A percentile compares a stretch with the other conserved stretches of the same genome.
phyloP scores from a whole-genome alignment of 2,888 invertebrate species.

The Ectropis crepuscularia region DNA sequence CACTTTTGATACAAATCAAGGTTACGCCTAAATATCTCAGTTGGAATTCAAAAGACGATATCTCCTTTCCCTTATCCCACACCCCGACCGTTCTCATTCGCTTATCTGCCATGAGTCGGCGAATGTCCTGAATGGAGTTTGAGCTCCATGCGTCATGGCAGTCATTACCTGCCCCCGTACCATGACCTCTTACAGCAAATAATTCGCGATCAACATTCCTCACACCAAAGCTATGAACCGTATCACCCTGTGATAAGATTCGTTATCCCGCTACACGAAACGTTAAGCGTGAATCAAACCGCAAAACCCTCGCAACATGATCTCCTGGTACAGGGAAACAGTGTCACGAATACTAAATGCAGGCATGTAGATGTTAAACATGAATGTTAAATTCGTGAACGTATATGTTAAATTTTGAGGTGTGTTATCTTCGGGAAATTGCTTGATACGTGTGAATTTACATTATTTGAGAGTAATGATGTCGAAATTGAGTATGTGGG shows the following conservation, averaged over 20 bases:
- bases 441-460: slow-evolving; percentile 19
- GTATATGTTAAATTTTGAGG: slow-evolving; percentile 19
- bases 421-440: slow-evolving; percentile 23
- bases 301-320: too few species aligned
- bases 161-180: slow-evolving; percentile 60
- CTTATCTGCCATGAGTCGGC: slow-evolving; percentile 70
- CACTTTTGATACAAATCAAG: too few species aligned
- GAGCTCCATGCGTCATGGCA: slow-evolving; percentile 64
- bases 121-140: slow-evolving; percentile 64
- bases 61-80: slow-evolving; percentile 40
- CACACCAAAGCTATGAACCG: too few species aligned
- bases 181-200: too few species aligned
- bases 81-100: slow-evolving; percentile 55
- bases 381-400: slow-evolving; percentile 7
- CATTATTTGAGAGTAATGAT: slow-evolving; percentile 11
- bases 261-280: too few species aligned
- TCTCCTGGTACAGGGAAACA: neutral
- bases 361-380: slow-evolving; percentile 5
- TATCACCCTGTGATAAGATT: too few species aligned
- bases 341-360: slow-evolving; percentile 23
- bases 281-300: too few species aligned
- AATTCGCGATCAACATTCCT: too few species aligned
- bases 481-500: slow-evolving; percentile 6
- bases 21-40: neutral
- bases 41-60: slow-evolving; percentile 1